Evolutionary conservation across 2,888 invertebrate species (phyloP).

Genomic region (Cabera pusaria): DNA sequence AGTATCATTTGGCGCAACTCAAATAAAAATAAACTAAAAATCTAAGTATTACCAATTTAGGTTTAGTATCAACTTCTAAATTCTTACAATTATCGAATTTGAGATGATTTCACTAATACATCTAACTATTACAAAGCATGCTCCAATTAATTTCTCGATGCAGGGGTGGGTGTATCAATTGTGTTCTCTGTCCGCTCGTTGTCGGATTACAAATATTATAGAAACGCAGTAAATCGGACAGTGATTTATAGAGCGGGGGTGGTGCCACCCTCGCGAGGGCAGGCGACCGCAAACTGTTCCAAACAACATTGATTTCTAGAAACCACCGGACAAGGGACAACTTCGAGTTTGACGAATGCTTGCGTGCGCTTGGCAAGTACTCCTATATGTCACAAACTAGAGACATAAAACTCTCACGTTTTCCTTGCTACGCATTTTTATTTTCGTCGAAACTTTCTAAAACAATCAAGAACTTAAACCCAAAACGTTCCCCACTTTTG

Average conservation of each 20-base stretch:
- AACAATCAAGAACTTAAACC: slow-evolving; percentile 4
- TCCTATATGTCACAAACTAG: slow-evolving; percentile 28
- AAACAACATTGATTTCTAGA: slow-evolving; percentile 80
- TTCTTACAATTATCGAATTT: too few relatives aligned
- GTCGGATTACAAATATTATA: slow-evolving; percentile 74
- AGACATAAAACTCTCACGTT: slow-evolving; percentile 13
- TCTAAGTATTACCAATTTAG: too few relatives aligned
- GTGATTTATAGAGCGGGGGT: slow-evolving; percentile 82
- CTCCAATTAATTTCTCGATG: slow-evolving; percentile 62
- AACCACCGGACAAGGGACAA: slow-evolving; percentile 52
- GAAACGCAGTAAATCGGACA: slow-evolving; percentile 80
- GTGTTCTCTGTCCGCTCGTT: slow-evolving; percentile 60
- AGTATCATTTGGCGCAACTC: too few relatives aligned
- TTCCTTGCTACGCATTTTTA: slow-evolving; percentile 5
- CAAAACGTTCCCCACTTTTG: slow-evolving; percentile 9
- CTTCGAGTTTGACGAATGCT: slow-evolving; percentile 47
- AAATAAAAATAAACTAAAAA: too few relatives aligned
- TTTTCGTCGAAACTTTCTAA: slow-evolving; percentile 17
- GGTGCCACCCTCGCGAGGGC: slow-evolving; percentile 69
- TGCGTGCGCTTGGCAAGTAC: slow-evolving; percentile 12
- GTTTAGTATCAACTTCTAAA: too few relatives aligned
- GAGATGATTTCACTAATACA: too few relatives aligned
- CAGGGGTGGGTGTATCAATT: slow-evolving; percentile 58
- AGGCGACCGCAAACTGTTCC: slow-evolving; percentile 51
- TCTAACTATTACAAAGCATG: slow-evolving; percentile 12